These are phyloP conservation scores for Thamnophis sirtalis DNA, from an alignment of 2,113 vertebrate genomes.

Conservation along the genomic window DNA sequence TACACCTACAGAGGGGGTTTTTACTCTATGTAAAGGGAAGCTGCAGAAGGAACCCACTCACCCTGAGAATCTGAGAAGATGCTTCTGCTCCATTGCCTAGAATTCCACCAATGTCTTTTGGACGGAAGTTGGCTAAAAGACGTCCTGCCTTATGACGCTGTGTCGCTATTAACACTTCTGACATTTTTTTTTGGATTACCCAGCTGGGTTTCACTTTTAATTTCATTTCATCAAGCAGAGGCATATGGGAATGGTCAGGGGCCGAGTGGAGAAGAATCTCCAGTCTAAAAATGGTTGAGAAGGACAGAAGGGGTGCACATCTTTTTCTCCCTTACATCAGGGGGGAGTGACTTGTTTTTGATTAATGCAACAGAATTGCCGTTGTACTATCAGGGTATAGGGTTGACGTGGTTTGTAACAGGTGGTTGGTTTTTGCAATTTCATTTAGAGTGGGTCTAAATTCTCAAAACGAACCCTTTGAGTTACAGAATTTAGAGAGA, in stretches of 20 bases:
- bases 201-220: too few relatives aligned
- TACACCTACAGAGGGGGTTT: not conserved
- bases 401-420: not conserved
- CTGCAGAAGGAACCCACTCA: not conserved
- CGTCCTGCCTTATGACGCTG: not conserved
- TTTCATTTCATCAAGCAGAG: not conserved
- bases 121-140: not conserved
- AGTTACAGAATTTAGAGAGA: not conserved
- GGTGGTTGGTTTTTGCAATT: not conserved
- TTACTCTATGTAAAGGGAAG: not conserved
- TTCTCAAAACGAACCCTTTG: not conserved
- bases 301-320: not conserved
- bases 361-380: not conserved
- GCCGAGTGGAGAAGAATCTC: not conserved
- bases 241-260: not conserved
- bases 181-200: not conserved
- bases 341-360: not conserved
- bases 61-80: not conserved
- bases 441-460: not conserved
- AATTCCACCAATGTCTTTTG: not conserved
- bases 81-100: fast-evolving
- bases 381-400: not conserved
- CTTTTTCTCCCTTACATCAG: not conserved
- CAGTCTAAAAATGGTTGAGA: not conserved
- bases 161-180: too few relatives aligned